Base-by-base conservation (phyloP, 2,888 invertebrate genomes). In the Creontiades dilutus region DNA sequence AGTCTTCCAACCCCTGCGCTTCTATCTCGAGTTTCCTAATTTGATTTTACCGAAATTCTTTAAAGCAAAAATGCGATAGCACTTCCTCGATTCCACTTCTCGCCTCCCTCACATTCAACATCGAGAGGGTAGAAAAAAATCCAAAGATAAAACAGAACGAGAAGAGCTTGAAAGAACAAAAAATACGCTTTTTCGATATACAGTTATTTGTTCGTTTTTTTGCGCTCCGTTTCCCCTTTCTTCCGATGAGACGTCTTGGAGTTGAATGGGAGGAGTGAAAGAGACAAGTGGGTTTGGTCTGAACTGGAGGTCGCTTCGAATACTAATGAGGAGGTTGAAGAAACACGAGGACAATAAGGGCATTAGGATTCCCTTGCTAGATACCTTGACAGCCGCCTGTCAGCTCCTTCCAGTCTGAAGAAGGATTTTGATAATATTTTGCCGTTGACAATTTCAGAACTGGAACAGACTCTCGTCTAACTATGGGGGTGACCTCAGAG, bases 21-120 rank as follows among this genome's bases (percentile, higher is more conserved):
- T 16, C 78, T 80, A 37, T 46, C 78, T 80, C 78, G 14, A 47
- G 78, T 46, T 80, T 47, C 46, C 78, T 80, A 80, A 80, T 80
- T 80, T 13, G 78, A 80, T 80, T 80, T 80, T 80, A 9, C 13
- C 37, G 78, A 28, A 78, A 28, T 47, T 27, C 68, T 23, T 13
- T 23, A 7, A 68, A 68, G 23, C 23, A 68, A 27, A 19, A 61
- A 61, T 11, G 19, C 9, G 23, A 13, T 19, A 19, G 68, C 23
- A 23, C 19, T 12, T 19, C 23, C 68, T 68, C 23, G 68, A 23
- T 68, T 23, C 28, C n/a, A 14, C n/a, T 19, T 75, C 75, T 13
- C 13, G 3, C 75, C 37, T 37, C 37, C 37, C 37, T 37, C 7
- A 37, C 37, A 37, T 37, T 37, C 78, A 68, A 23, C 2, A 23